Evolutionary conservation across 2,797 vertebrate genomes (phyloP).

Genomic region (Thamnophis elegans): DNA sequence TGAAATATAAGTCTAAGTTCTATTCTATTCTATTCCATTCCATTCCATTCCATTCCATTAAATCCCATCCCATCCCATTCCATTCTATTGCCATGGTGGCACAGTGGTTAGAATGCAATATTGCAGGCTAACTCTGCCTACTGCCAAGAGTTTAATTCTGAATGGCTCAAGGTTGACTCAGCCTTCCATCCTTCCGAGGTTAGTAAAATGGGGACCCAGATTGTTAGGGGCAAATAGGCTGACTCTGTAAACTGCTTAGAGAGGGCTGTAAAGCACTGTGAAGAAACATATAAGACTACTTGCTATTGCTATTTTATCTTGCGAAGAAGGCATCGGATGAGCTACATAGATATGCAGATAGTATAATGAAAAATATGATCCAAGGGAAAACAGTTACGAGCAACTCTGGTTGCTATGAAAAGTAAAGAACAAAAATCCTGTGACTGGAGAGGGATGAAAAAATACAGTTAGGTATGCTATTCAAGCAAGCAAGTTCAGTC

Average conservation of each 20-base stretch:
- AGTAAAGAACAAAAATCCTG: not conserved
- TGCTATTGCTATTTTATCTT: not conserved
- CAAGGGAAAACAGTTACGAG: not conserved
- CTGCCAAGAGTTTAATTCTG: too few species aligned
- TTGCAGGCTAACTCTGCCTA: too few species aligned
- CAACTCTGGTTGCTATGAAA: not conserved
- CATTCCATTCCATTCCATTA: too few species aligned
- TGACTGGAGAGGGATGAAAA: not conserved
- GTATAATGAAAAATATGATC: not conserved
- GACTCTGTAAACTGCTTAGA: not conserved
- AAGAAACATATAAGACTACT: not conserved
- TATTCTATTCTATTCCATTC: too few species aligned
- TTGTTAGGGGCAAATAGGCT: accelerated
- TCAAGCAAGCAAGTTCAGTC: not conserved
- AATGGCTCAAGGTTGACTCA: too few species aligned
- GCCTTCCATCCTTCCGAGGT: too few species aligned
- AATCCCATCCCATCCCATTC: too few species aligned
- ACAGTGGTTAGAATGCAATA: too few species aligned
- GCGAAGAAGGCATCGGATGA: not conserved
- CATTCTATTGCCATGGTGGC: too few species aligned
- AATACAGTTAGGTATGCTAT: not conserved
- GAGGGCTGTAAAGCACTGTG: accelerated
- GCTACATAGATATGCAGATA: not conserved
- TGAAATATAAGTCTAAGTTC: too few species aligned
- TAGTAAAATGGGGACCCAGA: too few species aligned